Conservation (phyloP, 2,888 invertebrate species). For the Biston betularia region DNA sequence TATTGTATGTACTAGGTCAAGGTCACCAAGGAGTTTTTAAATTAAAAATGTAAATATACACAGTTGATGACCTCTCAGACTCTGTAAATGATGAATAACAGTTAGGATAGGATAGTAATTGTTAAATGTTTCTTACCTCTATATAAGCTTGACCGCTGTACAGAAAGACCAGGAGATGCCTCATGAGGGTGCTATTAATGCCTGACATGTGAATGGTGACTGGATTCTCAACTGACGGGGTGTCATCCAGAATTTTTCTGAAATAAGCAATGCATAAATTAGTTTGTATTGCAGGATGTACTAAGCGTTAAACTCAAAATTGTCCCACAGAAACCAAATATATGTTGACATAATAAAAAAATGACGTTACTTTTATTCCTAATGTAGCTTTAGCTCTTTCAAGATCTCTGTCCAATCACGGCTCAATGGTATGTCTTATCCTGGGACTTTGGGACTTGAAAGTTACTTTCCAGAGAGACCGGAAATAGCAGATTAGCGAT, state of each 20-base stretch:
- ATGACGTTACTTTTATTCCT: no score
- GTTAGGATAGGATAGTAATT: background rate
- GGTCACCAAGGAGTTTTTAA: background rate
- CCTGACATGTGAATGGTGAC: slow-evolving; percentile 95
- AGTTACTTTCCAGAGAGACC: no score
- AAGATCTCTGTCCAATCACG: no score
- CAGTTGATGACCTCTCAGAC: background rate
- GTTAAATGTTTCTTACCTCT: slow-evolving; percentile 83
- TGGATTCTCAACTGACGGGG: slow-evolving; percentile 89
- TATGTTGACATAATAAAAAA: no score
- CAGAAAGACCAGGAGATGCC: slow-evolving; percentile 93
- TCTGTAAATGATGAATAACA: background rate
- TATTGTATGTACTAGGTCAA: background rate
- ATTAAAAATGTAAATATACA: background rate
- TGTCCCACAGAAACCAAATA: no score
- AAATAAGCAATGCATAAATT: slow-evolving; percentile 49
- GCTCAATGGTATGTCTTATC: no score
- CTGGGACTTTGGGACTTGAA: no score
- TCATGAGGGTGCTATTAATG: slow-evolving; percentile 92
- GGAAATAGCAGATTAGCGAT: no score
- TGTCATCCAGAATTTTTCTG: slow-evolving; percentile 90
- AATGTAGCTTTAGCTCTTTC: no score
- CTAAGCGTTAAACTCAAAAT: no score
- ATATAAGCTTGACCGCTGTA: slow-evolving; percentile 95
- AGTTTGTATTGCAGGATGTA: background rate